phyloP scores from a whole-genome alignment of 2,888 invertebrate species.

The Drosophila affinis region DNA sequence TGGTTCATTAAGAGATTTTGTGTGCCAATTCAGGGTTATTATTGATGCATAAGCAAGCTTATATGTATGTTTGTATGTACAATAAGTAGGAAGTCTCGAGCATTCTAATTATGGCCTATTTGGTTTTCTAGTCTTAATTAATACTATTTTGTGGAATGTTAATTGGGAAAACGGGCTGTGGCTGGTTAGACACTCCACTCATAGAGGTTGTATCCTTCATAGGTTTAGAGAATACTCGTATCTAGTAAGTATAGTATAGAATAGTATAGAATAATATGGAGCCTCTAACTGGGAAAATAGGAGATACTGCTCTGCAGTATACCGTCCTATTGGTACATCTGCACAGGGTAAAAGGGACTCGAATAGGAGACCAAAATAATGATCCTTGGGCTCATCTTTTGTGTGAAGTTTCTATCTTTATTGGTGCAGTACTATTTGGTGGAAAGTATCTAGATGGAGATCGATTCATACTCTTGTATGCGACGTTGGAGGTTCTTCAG shows the following conservation, averaged over 20 bases:
- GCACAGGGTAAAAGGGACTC: no score
- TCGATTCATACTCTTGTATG: conserved; percentile 10
- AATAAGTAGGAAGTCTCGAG: conserved; percentile 18
- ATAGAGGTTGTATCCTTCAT: not conserved
- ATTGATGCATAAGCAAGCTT: conserved; percentile 27
- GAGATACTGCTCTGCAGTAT: no score
- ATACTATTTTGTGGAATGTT: not conserved
- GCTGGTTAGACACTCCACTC: not conserved
- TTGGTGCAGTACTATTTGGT: no score
- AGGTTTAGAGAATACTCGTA: not conserved
- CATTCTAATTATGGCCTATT: not conserved
- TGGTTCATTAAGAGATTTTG: conserved; percentile 66
- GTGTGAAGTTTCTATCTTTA: no score
- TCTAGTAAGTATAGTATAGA: not conserved
- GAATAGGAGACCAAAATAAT: no score
- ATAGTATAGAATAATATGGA: no score
- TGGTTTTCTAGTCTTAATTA: conserved; percentile 5
- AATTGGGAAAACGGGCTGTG: conserved; percentile 32
- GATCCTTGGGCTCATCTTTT: no score
- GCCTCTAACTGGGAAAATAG: no score
- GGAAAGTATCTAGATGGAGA: not conserved
- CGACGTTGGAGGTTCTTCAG: conserved; percentile 26
- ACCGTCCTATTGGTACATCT: no score
- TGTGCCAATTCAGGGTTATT: conserved; percentile 30
- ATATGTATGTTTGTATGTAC: not conserved